phyloP scores from a whole-genome alignment of 2,113 vertebrate genomes.

The Rissa tridactyla region DNA sequence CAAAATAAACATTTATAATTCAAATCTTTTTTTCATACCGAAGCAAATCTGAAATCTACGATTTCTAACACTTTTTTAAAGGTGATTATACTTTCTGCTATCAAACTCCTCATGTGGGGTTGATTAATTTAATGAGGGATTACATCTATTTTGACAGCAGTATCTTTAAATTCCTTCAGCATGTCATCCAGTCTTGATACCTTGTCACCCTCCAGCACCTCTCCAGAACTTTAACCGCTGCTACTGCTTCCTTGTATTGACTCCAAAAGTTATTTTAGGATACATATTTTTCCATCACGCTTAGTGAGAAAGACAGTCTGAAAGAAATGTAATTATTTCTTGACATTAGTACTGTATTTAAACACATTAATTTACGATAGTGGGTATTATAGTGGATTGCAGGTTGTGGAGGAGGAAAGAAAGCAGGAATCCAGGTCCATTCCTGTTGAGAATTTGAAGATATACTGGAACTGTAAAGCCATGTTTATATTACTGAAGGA shows the following conservation, averaged over 20 bases:
- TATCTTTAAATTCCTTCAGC: slow-evolving; percentile 33
- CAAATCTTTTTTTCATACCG: neutral
- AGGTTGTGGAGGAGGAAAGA: neutral
- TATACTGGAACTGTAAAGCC: neutral
- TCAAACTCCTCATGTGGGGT: neutral
- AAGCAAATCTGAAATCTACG: neutral
- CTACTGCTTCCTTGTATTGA: neutral
- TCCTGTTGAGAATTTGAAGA: neutral
- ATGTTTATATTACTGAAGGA: neutral
- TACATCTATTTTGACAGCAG: slow-evolving; percentile 55
- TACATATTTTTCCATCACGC: neutral
- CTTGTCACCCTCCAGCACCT: slow-evolving; percentile 25
- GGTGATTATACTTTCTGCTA: slow-evolving; percentile 10
- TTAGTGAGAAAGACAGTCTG: slow-evolving; percentile 13
- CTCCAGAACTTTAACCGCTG: slow-evolving; percentile 10
- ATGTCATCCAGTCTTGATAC: slow-evolving; percentile 26
- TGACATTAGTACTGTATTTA: neutral
- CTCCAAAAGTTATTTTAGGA: slow-evolving; percentile 38
- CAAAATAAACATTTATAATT: slow-evolving; percentile 23
- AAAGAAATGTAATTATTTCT: slow-evolving; percentile 45
- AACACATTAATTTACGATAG: neutral
- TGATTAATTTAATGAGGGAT: slow-evolving; percentile 63
- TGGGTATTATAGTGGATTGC: neutral
- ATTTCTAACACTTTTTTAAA: neutral
- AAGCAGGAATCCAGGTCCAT: neutral